These are phyloP conservation scores for Smittia aterrima DNA, from an alignment of 2,888 invertebrate species.

Conservation along the genomic window DNA sequence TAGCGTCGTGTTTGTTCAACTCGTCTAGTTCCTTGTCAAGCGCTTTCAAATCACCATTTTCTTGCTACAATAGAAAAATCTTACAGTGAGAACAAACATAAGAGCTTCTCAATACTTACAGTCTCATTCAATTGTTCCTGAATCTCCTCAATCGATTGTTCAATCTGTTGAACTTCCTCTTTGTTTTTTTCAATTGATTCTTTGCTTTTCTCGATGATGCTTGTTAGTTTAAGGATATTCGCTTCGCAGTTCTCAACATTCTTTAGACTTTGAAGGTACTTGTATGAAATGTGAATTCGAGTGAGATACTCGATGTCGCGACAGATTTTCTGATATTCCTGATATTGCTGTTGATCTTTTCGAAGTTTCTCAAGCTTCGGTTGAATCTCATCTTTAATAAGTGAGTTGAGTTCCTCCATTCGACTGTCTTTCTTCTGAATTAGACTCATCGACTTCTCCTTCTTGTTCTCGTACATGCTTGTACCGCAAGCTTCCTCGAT, in stretches of 20 bases:
- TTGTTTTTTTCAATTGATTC: constrained; percentile 58
- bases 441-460: constrained; percentile 77
- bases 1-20: constrained; percentile 67
- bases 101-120: neutral
- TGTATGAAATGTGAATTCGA: constrained; percentile 58
- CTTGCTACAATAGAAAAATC: constrained; percentile 9
- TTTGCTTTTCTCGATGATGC: constrained; percentile 60
- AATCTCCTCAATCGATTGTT: constrained; percentile 61
- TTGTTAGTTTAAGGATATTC: constrained; percentile 57
- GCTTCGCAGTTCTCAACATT: constrained; percentile 57
- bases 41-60: constrained; percentile 61
- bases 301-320: constrained; percentile 80
- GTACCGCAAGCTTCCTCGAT: constrained; percentile 99
- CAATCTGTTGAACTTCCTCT: constrained; percentile 57
- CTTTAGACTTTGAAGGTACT: constrained; percentile 55
- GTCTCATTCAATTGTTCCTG: constrained; percentile 47
- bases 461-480: constrained; percentile 92
- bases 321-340: constrained; percentile 83
- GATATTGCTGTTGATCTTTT: constrained; percentile 77
- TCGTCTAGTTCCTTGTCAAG: constrained; percentile 64
- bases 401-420: constrained; percentile 76
- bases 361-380: constrained; percentile 84
- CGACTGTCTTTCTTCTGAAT: constrained; percentile 92
- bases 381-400: constrained; percentile 81
- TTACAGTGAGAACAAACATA: neutral